Conservation (phyloP, 2,888 invertebrate species). For the Biston betularia region DNA sequence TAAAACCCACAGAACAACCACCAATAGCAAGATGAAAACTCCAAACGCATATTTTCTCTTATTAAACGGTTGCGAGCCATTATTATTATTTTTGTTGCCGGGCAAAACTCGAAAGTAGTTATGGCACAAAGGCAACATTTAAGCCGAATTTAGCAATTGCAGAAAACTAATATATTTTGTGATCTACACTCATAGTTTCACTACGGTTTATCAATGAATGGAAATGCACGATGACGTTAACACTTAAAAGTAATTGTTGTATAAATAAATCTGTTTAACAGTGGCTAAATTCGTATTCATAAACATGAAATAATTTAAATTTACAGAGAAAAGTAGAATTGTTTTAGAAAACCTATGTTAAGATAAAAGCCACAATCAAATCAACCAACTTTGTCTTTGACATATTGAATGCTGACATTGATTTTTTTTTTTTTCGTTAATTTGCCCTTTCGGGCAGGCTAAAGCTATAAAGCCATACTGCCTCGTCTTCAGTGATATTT, state of each 20-base stretch:
- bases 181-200: conserved; percentile 48
- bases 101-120: conserved; percentile 77
- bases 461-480: too few relatives aligned
- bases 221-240: conserved; percentile 1
- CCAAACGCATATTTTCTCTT: conserved; percentile 90
- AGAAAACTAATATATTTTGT: conserved; percentile 44
- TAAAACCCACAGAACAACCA: conserved; percentile 98
- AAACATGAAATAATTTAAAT: conserved; percentile 13
- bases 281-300: conserved; percentile 3
- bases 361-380: too few relatives aligned
- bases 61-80: conserved; percentile 70
- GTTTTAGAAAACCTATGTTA: background rate
- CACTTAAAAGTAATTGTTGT: background rate
- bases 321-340: background rate
- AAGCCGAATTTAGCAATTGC: conserved; percentile 56
- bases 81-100: conserved; percentile 74
- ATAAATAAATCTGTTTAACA: background rate
- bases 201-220: background rate
- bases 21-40: conserved; percentile 93
- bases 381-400: conserved; percentile 7
- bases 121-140: conserved; percentile 84
- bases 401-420: background rate
- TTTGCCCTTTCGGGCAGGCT: too few relatives aligned
- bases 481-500: too few relatives aligned
- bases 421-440: too few relatives aligned